Evolutionary conservation across 2,113 vertebrate species (phyloP), one percentile per base, ranked within the genome.

Genomic region (Platysteira castanea): DNA sequence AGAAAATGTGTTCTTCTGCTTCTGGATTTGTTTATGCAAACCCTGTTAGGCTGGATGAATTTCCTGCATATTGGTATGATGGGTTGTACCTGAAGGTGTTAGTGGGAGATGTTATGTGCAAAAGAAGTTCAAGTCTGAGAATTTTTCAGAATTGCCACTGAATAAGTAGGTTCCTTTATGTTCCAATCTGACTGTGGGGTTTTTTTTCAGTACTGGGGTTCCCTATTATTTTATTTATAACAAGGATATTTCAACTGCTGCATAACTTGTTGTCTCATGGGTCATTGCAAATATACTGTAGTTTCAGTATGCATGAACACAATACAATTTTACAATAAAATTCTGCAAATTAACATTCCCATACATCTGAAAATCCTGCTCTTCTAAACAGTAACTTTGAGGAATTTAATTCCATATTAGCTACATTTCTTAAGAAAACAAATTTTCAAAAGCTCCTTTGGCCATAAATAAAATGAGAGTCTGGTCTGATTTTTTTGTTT

Each of bases 171-270:
- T 50, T 75, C 13, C 14, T 75, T 84, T 61, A 47, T 5, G 33
- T 77, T 79, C 87, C 30, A 77, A 15, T 54, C 12, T 84, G 8
- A 50, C 41, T 19, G 20, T 31, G 6, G 11, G 5, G 6, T 41
- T 39, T 52, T 68, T 30, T 42, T 47, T 31, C n/a, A 75, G 13
- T 20, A 63, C 17, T 33, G 15, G 27, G 5, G 4, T 71, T 96
- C 67, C 75, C 60, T 95, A 35, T 75, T 89, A 90, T 74, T 94
- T 84, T 69, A 59, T 92, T 70, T 87, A 64, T 89, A 76, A 61
- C 21, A 11, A 96, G n/a, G 71, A 46, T 92, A 89, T 96, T 97
- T 97, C 95, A 97, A 84, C n/a, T 42, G 61, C 83, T 94, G 47
- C 83, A 78, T 65, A 94, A 75, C 70, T 46, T 89, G 53, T 78